phyloP scores from a whole-genome alignment of 2,113 vertebrate genomes.

The Rallus limicola region DNA sequence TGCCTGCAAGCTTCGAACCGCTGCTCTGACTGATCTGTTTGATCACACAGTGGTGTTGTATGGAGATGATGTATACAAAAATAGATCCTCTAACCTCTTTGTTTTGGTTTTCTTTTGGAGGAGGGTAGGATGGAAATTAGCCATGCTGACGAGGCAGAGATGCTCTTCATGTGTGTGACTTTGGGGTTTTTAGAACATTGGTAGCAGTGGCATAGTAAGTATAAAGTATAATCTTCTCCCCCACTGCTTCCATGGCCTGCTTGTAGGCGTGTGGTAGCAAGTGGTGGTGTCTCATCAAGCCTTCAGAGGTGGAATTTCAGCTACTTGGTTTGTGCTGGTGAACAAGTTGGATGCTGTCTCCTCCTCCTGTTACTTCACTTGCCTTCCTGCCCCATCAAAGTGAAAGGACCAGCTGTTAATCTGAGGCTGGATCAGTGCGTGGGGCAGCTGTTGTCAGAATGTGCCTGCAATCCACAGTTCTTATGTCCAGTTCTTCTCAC shows the following conservation, averaged over 20 bases:
- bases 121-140: background rate
- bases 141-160: background rate
- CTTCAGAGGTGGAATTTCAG: background rate
- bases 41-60: background rate
- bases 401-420: background rate
- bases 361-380: background rate
- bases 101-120: background rate
- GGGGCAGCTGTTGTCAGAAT: background rate
- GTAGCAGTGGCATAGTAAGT: background rate
- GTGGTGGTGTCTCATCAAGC: background rate
- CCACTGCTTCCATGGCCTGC: background rate
- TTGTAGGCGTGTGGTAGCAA: background rate
- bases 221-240: background rate
- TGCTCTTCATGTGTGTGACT: fast-evolving
- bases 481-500: background rate
- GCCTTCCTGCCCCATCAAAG: background rate
- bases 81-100: background rate
- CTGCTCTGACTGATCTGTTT: background rate
- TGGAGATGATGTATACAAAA: conserved; percentile 13
- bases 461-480: background rate
- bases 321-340: background rate
- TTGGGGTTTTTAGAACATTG: background rate
- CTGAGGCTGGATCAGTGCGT: background rate
- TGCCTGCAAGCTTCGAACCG: background rate
- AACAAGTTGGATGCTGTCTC: background rate